These are phyloP conservation scores for Tychaedon coryphoeus DNA, from an alignment of 2,113 vertebrate species.

Conservation along the genomic window DNA sequence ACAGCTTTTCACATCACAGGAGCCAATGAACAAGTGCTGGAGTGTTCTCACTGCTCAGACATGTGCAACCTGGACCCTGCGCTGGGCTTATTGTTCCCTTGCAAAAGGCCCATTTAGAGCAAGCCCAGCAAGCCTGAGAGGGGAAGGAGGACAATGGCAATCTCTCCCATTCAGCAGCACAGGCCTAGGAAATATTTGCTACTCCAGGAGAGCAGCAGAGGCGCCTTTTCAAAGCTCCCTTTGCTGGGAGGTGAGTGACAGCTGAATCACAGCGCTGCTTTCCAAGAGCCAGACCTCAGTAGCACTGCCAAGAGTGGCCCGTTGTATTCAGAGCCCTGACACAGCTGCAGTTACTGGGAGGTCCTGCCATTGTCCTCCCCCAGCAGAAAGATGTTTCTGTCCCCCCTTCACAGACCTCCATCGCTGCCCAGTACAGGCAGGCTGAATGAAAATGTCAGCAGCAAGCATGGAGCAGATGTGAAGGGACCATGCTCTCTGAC, in stretches of 20 bases:
- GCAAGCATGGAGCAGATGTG: constrained; percentile 72
- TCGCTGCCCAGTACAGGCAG: constrained; percentile 67
- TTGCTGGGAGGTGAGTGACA: constrained; percentile 88
- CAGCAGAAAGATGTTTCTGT: constrained; percentile 70
- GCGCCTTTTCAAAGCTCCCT: constrained; percentile 80
- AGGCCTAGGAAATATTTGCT: constrained; percentile 82
- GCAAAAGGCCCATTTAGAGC: constrained; percentile 85
- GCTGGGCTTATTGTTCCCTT: constrained; percentile 83
- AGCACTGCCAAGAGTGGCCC: constrained; percentile 66
- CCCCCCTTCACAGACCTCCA: constrained; percentile 73
- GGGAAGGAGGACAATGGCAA: constrained; percentile 79
- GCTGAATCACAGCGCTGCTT: constrained; percentile 85
- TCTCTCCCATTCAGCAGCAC: constrained; percentile 78
- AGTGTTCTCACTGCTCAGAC: constrained; percentile 82
- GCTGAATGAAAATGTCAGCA: constrained; percentile 76
- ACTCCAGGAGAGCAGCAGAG: constrained; percentile 79
- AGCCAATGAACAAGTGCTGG: constrained; percentile 69
- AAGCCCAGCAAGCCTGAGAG: constrained; percentile 77
- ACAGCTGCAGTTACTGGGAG: constrained; percentile 90
- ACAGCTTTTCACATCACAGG: constrained; percentile 55
- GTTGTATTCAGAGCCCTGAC: constrained; percentile 77
- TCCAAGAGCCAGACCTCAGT: constrained; percentile 78
- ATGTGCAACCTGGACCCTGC: constrained; percentile 85
- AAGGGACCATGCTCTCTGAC: constrained; percentile 61
- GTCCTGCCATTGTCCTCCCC: constrained; percentile 84